A percentile compares a stretch with the other conserved stretches of the same genome.
Evolutionary conservation across 2,113 vertebrate genomes (phyloP).

Genomic region (Sakesphorus luctuosus): DNA sequence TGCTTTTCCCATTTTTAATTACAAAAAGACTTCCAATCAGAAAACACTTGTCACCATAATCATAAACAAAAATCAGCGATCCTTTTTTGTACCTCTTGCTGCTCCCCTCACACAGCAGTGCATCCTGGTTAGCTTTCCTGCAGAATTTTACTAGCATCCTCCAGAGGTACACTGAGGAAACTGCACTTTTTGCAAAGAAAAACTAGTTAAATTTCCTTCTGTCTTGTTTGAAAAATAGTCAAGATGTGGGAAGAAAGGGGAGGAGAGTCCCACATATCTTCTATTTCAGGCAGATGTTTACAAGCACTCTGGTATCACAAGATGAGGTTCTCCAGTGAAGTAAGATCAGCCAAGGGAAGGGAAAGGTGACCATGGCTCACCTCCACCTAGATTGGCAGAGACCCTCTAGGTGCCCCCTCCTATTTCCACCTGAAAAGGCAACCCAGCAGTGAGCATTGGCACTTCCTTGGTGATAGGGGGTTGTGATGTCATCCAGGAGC

Average conservation of each 20-base stretch:
- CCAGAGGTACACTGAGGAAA: neutral
- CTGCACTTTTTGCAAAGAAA: neutral
- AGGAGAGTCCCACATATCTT: neutral
- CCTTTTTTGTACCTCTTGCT: neutral
- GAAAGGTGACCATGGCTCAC: fast-evolving
- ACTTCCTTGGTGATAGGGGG: neutral
- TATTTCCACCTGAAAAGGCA: neutral
- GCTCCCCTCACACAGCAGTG: neutral
- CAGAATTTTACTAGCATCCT: neutral
- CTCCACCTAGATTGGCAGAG: neutral
- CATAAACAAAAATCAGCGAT: neutral
- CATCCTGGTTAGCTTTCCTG: neutral
- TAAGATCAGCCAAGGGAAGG: neutral
- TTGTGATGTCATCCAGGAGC: neutral
- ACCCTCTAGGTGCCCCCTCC: neutral
- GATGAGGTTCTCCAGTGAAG: neutral
- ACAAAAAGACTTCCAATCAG: neutral
- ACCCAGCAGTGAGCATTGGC: neutral
- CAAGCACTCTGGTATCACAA: neutral
- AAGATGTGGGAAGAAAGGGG: neutral
- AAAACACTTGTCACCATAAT: neutral
- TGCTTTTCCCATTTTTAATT: constrained; percentile 25
- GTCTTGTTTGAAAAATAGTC: neutral
- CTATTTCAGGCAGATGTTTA: neutral
- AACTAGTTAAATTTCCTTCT: neutral